Conservation (phyloP, 2,888 invertebrate genomes). For the Eustalomyia histrio region DNA sequence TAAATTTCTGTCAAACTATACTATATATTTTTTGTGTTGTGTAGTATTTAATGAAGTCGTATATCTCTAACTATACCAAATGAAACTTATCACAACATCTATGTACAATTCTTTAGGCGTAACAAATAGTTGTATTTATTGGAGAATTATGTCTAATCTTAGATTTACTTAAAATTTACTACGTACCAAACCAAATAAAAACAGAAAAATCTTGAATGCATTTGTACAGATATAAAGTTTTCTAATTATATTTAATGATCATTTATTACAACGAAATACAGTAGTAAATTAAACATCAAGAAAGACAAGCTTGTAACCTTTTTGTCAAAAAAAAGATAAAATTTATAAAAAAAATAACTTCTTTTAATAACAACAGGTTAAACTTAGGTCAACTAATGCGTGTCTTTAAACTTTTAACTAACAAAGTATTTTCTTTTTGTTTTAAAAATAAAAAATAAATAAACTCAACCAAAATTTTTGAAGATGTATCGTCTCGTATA, state of each 20-base stretch:
- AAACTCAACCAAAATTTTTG: background rate
- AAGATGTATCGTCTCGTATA: background rate
- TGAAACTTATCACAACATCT: background rate
- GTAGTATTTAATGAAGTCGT: too few species aligned
- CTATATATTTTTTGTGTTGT: too few species aligned
- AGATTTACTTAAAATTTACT: conserved; percentile 6
- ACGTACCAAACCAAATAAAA: background rate
- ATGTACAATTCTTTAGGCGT: background rate
- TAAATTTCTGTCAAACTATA: too few species aligned
- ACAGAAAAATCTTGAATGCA: conserved; percentile 4
- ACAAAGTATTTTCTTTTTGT: background rate
- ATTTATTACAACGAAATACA: conserved; percentile 52
- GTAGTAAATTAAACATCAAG: conserved; percentile 42
- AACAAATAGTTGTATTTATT: conserved; percentile 26
- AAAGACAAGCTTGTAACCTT: conserved; percentile 26
- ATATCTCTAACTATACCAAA: too few species aligned
- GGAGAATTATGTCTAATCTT: conserved; percentile 18
- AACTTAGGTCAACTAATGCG: conserved; percentile 53
- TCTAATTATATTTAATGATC: conserved; percentile 56
- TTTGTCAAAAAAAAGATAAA: conserved; percentile 19
- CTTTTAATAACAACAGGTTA: conserved; percentile 50
- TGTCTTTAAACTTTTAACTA: conserved; percentile 14
- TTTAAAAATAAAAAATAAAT: background rate
- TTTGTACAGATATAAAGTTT: conserved; percentile 9
- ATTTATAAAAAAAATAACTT: background rate